Base-by-base conservation (phyloP, 64 coral and sea anemone species). In the Stylophora pistillata region DNA sequence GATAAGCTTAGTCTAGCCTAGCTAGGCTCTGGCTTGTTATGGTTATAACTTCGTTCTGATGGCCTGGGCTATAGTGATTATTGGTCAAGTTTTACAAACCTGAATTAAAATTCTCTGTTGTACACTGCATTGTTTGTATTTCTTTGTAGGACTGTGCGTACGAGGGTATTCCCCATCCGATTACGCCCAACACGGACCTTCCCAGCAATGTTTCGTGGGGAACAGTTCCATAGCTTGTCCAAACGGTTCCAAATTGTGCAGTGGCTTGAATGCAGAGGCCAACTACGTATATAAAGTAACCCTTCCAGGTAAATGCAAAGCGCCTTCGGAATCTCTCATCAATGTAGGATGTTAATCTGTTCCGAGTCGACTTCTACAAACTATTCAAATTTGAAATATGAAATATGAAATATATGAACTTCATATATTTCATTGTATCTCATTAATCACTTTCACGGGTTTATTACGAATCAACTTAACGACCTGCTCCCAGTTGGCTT, bases 261-360 rank as follows among this genome's bases (percentile, higher is more conserved):
- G 15, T 55, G 74, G 74, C 41, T 13, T 21, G 0, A 21, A 32
- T 23, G 12, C 58, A 3, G 23, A 55, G 3, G 60, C 74, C 1
- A 89, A 89, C 60, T 89, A 70, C 37, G 75, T 89, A 4, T 89
- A 89, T 60, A 60, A 69, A 52, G 53, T 89, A 37, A 58, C 57
- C n/a, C 2, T 30, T 53, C 37, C 58, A n/a, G 37, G 61, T 69
- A 37, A 0, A 29, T 60, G 13, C 23, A 47, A 47, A 47, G 37
- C 25, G 10, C 25, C 1, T 10, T n/a, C 13, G 58, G 58, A 15
- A 15, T 60, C 13, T 60, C 17, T n/a, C 58, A 60, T 60, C 17
- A 15, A 12, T 18, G 3, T 47, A 47, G 3, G 37, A 47, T 60
- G 58, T 13, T 59, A 18, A 9, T 28, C 26, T 68, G 5, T n/a